phyloP scores from a whole-genome alignment of 2,113 vertebrate species.

The Salvelinus fontinalis region DNA sequence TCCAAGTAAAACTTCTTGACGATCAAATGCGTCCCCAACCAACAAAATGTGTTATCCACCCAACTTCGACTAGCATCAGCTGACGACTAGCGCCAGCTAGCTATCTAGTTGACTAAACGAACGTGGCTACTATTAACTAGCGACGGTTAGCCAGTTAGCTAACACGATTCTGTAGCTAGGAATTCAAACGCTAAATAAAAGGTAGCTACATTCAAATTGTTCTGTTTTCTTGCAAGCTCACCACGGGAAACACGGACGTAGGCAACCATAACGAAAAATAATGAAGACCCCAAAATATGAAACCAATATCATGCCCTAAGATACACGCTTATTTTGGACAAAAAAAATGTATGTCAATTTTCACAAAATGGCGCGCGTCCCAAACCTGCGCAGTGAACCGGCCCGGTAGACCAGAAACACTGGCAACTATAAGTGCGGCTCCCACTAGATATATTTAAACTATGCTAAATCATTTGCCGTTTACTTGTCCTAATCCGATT shows the following conservation, averaged over 20 bases:
- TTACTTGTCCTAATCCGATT: conserved; percentile 62
- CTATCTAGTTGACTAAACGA: conserved; percentile 68
- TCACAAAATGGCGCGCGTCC: conserved; percentile 98
- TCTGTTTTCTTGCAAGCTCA: conserved; percentile 35
- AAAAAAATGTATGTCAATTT: conserved; percentile 83
- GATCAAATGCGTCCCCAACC: conserved; percentile 15
- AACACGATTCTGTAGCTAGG: conserved; percentile 39
- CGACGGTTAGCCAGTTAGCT: conserved; percentile 12
- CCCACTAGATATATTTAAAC: conserved; percentile 69
- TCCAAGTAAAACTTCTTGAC: conserved; percentile 41
- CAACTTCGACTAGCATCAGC: conserved; percentile 57
- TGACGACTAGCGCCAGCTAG: conserved; percentile 67
- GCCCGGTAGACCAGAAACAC: conserved; percentile 82
- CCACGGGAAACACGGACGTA: conserved; percentile 33
- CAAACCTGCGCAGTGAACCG: conserved; percentile 93
- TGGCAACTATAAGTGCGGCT: conserved; percentile 72
- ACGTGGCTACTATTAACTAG: conserved; percentile 50
- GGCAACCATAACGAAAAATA: conserved; percentile 20
- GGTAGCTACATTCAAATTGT: conserved; percentile 60
- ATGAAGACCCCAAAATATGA: conserved; percentile 17
- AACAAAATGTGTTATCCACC: conserved; percentile 37
- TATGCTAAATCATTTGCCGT: conserved; percentile 62
- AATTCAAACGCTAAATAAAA: conserved; percentile 70
- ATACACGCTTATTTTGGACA: conserved; percentile 67
- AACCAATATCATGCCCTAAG: conserved; percentile 58